phyloP scores from a whole-genome alignment of 2,797 vertebrate species.

The Sebastes reedi region DNA sequence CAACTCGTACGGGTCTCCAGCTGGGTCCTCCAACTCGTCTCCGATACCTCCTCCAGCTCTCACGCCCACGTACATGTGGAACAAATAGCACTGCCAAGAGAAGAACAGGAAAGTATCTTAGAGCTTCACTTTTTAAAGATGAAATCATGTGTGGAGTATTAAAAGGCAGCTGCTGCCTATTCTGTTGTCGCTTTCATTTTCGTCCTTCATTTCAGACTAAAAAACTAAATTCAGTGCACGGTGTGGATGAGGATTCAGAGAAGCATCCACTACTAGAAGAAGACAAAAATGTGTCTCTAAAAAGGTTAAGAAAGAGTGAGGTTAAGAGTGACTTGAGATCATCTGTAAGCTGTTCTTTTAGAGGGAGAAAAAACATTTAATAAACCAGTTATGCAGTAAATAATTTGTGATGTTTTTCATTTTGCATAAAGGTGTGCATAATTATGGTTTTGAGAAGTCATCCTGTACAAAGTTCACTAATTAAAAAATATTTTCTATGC shows the following conservation, averaged over 20 bases:
- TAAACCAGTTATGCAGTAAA: neutral
- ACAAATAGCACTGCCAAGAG: constrained; percentile 91
- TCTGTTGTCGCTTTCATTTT: neutral
- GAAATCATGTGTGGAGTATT: neutral
- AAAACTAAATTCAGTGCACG: neutral
- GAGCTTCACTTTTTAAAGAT: neutral
- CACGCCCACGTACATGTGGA: constrained; percentile 99
- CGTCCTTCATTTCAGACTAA: neutral
- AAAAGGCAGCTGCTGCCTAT: neutral
- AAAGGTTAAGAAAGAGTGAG: neutral
- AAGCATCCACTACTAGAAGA: neutral
- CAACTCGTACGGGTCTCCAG: constrained; percentile 97
- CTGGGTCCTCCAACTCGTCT: constrained; percentile 97
- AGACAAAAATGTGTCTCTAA: neutral
- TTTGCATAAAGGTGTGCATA: neutral
- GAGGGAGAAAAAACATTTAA: neutral
- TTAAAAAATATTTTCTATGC: neutral
- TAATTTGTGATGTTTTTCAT: neutral
- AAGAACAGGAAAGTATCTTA: neutral
- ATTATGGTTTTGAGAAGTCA: neutral
- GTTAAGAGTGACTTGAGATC: neutral
- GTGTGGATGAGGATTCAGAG: neutral
- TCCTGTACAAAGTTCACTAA: neutral
- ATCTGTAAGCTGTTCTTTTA: neutral
- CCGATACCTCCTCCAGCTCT: constrained; percentile 97